phyloP scores from a whole-genome alignment of 2,797 vertebrate genomes.

The Streptopelia turtur region DNA sequence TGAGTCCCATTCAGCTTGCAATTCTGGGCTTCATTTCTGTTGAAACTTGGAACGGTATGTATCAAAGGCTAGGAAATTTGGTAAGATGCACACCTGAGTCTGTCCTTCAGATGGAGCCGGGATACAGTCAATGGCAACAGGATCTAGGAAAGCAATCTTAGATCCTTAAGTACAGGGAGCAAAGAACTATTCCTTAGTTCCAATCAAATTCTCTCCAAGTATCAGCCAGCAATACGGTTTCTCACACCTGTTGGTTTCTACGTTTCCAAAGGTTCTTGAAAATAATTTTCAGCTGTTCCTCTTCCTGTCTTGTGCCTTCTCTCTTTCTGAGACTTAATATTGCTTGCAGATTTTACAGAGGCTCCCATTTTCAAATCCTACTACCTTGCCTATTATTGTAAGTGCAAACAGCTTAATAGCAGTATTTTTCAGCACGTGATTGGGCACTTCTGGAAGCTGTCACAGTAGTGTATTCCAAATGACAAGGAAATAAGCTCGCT shows the following conservation, averaged over 20 bases:
- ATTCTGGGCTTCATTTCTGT: neutral
- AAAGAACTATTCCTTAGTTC: neutral
- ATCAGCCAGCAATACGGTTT: neutral
- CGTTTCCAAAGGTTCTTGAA: neutral
- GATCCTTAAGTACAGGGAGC: fast-evolving
- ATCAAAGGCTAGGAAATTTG: neutral
- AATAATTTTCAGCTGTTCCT: neutral
- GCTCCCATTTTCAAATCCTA: neutral
- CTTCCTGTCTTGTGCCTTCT: neutral
- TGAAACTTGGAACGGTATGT: neutral
- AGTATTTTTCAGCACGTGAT: neutral
- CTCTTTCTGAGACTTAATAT: neutral
- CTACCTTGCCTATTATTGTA: neutral
- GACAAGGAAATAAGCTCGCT: neutral
- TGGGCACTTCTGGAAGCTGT: neutral
- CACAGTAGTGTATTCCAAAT: neutral
- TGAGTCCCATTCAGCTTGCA: neutral
- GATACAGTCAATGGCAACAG: neutral
- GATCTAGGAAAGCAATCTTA: neutral
- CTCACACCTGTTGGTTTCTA: neutral
- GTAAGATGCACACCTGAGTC: neutral
- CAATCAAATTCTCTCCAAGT: neutral
- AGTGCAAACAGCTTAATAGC: neutral
- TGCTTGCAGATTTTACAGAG: neutral
- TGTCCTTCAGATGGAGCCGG: neutral